Evolutionary conservation across 2,888 invertebrate species (phyloP).

Genomic region (Acleris holmiana): DNA sequence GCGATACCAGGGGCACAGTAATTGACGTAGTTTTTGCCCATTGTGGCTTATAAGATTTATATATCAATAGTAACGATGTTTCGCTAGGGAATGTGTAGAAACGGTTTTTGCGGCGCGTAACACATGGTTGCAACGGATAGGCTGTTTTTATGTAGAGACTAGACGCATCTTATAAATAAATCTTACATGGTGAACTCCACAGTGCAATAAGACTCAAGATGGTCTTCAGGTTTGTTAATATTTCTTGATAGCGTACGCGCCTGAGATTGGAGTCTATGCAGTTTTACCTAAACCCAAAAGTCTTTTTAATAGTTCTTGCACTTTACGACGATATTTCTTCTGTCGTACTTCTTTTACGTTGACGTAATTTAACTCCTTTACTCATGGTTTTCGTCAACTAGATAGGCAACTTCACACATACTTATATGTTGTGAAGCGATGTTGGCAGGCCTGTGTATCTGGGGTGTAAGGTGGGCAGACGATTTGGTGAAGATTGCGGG

Average conservation of each 20-base stretch:
- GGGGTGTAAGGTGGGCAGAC: too few species aligned
- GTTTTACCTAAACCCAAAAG: too few species aligned
- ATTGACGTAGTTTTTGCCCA: conserved; percentile 63
- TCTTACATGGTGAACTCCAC: not conserved
- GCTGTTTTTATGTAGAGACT: not conserved
- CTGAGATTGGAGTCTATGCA: too few species aligned
- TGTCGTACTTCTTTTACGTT: too few species aligned
- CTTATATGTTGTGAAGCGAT: too few species aligned
- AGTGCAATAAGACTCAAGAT: not conserved
- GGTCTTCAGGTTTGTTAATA: not conserved
- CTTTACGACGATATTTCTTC: too few species aligned
- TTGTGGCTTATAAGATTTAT: conserved; percentile 46
- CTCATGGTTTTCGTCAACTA: too few species aligned
- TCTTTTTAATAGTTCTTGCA: too few species aligned
- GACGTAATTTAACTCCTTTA: too few species aligned
- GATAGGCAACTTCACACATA: too few species aligned
- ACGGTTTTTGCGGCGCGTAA: conserved; percentile 31
- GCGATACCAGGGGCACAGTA: conserved; percentile 66
- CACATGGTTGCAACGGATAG: conserved; percentile 18
- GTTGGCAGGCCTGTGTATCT: too few species aligned
- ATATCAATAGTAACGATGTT: conserved; percentile 43
- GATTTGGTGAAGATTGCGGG: too few species aligned
- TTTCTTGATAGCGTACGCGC: not conserved
- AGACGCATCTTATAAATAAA: not conserved
- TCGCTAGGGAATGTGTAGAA: conserved; percentile 37